These are phyloP conservation scores for Octopus sinensis DNA, from an alignment of 1,140 invertebrate species.

Conservation along the genomic window DNA sequence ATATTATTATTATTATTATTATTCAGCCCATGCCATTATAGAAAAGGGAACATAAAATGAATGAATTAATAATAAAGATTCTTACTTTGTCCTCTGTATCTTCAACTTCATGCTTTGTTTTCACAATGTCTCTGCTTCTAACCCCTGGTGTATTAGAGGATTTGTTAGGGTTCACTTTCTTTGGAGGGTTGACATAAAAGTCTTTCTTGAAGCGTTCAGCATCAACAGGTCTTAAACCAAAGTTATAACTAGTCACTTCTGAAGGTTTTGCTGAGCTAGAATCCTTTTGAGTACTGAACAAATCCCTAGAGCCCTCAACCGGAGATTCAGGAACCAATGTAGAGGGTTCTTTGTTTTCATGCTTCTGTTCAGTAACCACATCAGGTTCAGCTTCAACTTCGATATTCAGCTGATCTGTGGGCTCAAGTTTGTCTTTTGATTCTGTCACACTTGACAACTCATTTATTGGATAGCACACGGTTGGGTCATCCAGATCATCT, in stretches of 20 bases:
- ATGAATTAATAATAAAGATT: not conserved
- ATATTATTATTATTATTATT: no score
- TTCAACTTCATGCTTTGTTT: no score
- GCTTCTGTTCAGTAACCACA: not conserved
- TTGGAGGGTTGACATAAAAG: constrained; percentile 24
- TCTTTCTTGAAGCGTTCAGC: constrained; percentile 31
- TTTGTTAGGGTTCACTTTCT: no score
- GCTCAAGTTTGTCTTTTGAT: not conserved
- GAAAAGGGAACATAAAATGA: no score
- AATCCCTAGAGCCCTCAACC: no score
- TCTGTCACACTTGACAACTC: not conserved
- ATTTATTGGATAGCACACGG: constrained; percentile 3
- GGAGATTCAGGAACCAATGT: not conserved
- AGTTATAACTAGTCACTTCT: constrained; percentile 21
- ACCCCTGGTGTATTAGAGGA: no score
- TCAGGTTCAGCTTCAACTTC: not conserved
- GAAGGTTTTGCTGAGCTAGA: not conserved
- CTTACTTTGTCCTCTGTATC: constrained; percentile 25
- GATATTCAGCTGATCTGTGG: not conserved
- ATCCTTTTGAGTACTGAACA: not conserved
- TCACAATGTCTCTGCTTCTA: no score
- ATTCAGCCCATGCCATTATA: no score
- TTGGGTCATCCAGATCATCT: constrained; percentile 3
- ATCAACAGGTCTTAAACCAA: constrained; percentile 33
- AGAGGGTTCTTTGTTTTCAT: not conserved